A percentile compares a stretch with the other conserved stretches of the same genome.
These are phyloP conservation scores for Scaeva pyrastri DNA, from an alignment of 2,888 invertebrate genomes.

Conservation along the genomic window DNA sequence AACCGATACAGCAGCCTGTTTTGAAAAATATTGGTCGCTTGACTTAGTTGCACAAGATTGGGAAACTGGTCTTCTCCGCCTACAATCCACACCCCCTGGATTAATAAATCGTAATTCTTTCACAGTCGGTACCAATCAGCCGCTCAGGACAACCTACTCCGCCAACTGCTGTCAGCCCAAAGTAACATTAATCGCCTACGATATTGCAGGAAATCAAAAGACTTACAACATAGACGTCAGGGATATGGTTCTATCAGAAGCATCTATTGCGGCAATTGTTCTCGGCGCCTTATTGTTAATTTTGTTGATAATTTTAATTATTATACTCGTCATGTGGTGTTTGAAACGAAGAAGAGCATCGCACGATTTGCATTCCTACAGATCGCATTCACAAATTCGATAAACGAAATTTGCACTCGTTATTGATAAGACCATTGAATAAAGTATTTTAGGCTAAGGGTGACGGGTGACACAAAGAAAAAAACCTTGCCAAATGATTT, in stretches of 20 bases:
- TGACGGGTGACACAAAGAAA: neutral
- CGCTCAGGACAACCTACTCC: slow-evolving; percentile 88
- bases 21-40: slow-evolving; percentile 88
- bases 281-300: slow-evolving; percentile 88
- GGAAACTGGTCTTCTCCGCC: slow-evolving; percentile 87
- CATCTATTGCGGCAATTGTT: slow-evolving; percentile 89
- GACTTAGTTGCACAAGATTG: slow-evolving; percentile 88
- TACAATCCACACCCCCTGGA: slow-evolving; percentile 86
- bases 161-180: slow-evolving; percentile 90
- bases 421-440: neutral
- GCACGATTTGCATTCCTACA: slow-evolving; percentile 86
- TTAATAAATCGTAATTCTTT: slow-evolving; percentile 87
- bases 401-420: slow-evolving; percentile 15
- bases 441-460: slow-evolving; percentile 27
- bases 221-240: slow-evolving; percentile 87
- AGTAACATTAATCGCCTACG: slow-evolving; percentile 88
- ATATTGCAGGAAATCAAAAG: slow-evolving; percentile 88
- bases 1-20: slow-evolving; percentile 85
- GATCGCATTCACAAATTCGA: slow-evolving; percentile 80
- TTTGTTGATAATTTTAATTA: slow-evolving; percentile 86
- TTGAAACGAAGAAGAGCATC: slow-evolving; percentile 85
- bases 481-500: slow-evolving; percentile 18
- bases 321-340: slow-evolving; percentile 87
- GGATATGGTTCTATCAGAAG: slow-evolving; percentile 82
- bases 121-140: slow-evolving; percentile 88